phyloP scores from a whole-genome alignment of 1,140 invertebrate genomes.

The Bombus ignitus region DNA sequence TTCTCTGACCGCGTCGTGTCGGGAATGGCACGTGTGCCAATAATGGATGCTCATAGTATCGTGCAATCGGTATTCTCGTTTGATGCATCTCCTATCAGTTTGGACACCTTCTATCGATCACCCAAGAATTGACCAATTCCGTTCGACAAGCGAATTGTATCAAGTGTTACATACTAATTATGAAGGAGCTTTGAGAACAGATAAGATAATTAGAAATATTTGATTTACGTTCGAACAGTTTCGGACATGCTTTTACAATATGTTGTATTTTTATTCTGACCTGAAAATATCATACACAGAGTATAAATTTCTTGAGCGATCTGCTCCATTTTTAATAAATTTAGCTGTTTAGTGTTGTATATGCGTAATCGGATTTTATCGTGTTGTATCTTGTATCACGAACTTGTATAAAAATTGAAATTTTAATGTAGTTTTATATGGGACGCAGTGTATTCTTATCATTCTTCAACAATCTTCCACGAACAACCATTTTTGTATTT shows the following conservation, averaged over 20 bases:
- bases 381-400: too few relatives aligned
- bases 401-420: too few relatives aligned
- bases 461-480: neutral
- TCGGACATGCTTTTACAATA: neutral
- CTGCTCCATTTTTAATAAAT: too few relatives aligned
- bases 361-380: too few relatives aligned
- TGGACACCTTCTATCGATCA: constrained; percentile 13
- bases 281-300: too few relatives aligned
- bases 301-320: too few relatives aligned
- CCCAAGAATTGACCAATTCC: neutral
- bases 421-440: too few relatives aligned
- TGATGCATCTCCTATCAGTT: neutral
- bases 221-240: neutral
- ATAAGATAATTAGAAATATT: neutral
- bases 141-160: neutral
- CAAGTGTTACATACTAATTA: neutral
- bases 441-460: neutral
- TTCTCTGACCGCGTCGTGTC: constrained; percentile 44
- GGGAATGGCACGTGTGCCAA: constrained; percentile 46
- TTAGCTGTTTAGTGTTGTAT: too few relatives aligned
- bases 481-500: neutral
- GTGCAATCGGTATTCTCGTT: constrained; percentile 10
- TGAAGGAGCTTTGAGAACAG: neutral
- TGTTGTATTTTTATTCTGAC: too few relatives aligned
- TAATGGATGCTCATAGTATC: constrained; percentile 47